Base-by-base conservation (phyloP, 1,140 invertebrate genomes). In the Tetramorium alpestre region DNA sequence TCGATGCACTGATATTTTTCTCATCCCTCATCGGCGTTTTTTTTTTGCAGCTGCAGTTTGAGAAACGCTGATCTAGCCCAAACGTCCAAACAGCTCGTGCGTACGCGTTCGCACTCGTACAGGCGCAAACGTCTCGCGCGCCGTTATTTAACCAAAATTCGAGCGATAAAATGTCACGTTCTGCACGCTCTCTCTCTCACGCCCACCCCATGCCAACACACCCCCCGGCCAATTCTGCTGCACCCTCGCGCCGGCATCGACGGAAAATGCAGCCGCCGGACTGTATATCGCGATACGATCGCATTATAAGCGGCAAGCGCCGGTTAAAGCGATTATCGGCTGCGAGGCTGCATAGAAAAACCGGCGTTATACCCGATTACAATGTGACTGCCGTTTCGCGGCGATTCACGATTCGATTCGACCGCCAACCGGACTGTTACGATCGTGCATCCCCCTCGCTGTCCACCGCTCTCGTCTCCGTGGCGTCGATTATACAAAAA, bases 261-360 rank as follows among this genome's bases (percentile, higher is more conserved):
- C 89, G 76, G 92, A 89, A 93, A 93, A 93, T 93, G 93, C 92
- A 94, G 89, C 82, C 92, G 94, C 86, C 91, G 93, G 93, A 91
- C 94, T 94, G 94, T 94, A 91, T 91, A 84, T 93, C 87, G 92
- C 92, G 89, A 94, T 93, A 92, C 93, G 87, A 95, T 95, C 92
- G 94, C 93, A 95, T 95, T 95, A 95, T 93, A 95, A 93, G 90
- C 94, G 92, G 92, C 85, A 67, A 91, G 78, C 87, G 91, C 91
- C 94, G 91, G 93, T 92, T 95, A 93, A 95, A 95, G 94, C 94
- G 94, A 95, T 95, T 95, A 95, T 88, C 89, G 92, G 89, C 91
- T 92, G 89, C 89, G 86, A 88, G 80, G 77, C 86, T 86, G 89
- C 91, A 86, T 88, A 89, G 85, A 94, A 94, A 94, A 94, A 94